Evolutionary conservation across 2,888 invertebrate species (phyloP).

Genomic region (Thumatha senex): DNA sequence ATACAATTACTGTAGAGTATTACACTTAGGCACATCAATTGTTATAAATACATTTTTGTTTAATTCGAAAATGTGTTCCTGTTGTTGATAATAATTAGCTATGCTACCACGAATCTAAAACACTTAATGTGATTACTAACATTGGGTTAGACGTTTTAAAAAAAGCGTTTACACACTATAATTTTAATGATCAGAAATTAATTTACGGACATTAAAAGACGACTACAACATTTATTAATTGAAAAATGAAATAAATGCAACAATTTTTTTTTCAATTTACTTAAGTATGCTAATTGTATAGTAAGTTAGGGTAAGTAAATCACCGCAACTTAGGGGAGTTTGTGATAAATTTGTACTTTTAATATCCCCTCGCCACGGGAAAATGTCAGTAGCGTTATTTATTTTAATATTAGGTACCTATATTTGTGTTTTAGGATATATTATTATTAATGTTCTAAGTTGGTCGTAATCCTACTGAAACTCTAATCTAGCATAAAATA

Average conservation of each 20-base stretch:
- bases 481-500: constrained; percentile 72
- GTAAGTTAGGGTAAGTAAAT: constrained; percentile 49
- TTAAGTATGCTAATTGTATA: constrained; percentile 65
- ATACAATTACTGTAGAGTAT: constrained; percentile 74
- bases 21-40: constrained; percentile 85
- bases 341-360: constrained; percentile 81
- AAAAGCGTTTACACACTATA: constrained; percentile 31
- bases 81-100: constrained; percentile 63
- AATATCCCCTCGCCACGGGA: constrained; percentile 56
- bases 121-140: constrained; percentile 54
- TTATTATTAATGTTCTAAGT: constrained; percentile 62
- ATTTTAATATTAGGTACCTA: constrained; percentile 49
- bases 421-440: constrained; percentile 68
- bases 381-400: constrained; percentile 56
- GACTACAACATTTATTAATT: constrained; percentile 66
- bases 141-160: constrained; percentile 28
- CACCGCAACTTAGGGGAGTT: constrained; percentile 56
- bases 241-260: constrained; percentile 57
- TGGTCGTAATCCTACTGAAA: constrained; percentile 74
- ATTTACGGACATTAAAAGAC: constrained; percentile 42
- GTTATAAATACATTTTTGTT: constrained; percentile 79
- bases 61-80: constrained; percentile 76
- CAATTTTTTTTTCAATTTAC: constrained; percentile 31
- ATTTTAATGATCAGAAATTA: constrained; percentile 32
- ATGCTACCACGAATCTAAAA: constrained; percentile 71